phyloP scores from a whole-genome alignment of 1,140 invertebrate genomes.

The Hylaeus anthracinus region DNA sequence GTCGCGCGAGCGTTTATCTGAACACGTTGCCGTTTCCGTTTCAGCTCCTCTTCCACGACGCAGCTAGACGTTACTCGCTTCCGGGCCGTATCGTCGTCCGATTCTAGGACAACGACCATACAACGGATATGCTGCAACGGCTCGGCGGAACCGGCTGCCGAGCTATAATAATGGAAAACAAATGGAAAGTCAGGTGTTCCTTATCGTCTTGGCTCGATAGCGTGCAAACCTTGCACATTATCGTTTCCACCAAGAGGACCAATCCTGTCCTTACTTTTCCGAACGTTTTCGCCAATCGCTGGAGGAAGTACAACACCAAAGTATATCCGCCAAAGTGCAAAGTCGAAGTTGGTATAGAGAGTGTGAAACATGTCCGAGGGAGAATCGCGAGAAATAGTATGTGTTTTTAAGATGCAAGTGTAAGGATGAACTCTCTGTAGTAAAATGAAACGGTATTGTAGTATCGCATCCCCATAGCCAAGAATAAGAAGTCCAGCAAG shows the following conservation, averaged over 20 bases:
- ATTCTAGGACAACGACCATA: background rate
- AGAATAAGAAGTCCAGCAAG: too few relatives aligned
- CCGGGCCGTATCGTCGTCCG: conserved; percentile 4
- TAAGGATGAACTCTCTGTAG: too few relatives aligned
- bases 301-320: too few relatives aligned
- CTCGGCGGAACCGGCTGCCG: background rate
- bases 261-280: conserved; percentile 27
- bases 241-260: background rate
- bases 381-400: too few relatives aligned
- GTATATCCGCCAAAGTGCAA: too few relatives aligned
- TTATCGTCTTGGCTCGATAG: conserved; percentile 26
- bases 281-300: background rate
- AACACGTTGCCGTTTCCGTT: conserved; percentile 26
- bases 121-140: background rate
- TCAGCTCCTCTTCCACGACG: background rate
- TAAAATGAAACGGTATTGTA: too few relatives aligned
- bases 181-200: conserved; percentile 49
- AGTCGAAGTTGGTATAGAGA: too few relatives aligned
- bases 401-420: too few relatives aligned
- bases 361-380: too few relatives aligned
- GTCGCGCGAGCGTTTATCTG: conserved; percentile 26
- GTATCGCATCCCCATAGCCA: too few relatives aligned
- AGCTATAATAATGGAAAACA: conserved; percentile 34
- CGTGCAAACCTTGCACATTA: conserved; percentile 4
- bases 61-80: conserved; percentile 11